These are phyloP conservation scores for Diaperis boleti DNA, from an alignment of 2,888 invertebrate genomes.

Conservation along the genomic window DNA sequence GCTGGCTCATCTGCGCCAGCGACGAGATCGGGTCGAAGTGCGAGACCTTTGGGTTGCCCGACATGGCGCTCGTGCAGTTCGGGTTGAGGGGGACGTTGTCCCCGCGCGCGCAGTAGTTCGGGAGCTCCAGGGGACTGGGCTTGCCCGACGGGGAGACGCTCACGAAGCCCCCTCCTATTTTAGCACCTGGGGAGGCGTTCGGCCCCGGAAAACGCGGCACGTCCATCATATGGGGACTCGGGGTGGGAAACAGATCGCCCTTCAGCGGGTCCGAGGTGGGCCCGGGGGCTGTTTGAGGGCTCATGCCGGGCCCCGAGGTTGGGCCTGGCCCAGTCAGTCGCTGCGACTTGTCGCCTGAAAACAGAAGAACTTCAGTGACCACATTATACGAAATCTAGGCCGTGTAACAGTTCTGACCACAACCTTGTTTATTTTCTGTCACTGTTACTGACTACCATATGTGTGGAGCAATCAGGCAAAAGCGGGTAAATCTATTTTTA, in stretches of 20 bases:
- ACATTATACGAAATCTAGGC: too few species aligned
- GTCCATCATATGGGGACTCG: conserved; percentile 65
- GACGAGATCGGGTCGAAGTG: conserved; percentile 95
- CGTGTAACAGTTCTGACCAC: too few species aligned
- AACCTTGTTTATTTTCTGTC: too few species aligned
- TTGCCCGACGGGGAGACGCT: conserved; percentile 65
- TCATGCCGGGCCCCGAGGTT: conserved; percentile 60
- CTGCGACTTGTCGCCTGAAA: conserved; percentile 61
- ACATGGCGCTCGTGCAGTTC: conserved; percentile 71
- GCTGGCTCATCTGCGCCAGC: conserved; percentile 94
- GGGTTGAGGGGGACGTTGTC: conserved; percentile 78
- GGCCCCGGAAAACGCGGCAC: conserved; percentile 68
- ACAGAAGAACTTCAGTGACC: too few species aligned
- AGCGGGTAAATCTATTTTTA: too few species aligned
- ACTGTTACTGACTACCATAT: too few species aligned
- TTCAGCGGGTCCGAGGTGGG: conserved; percentile 63
- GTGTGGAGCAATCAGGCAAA: too few species aligned
- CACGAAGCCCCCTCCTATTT: conserved; percentile 65
- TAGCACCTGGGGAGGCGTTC: conserved; percentile 63
- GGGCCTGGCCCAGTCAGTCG: conserved; percentile 59
- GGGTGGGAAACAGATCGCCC: conserved; percentile 63
- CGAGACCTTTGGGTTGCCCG: conserved; percentile 72
- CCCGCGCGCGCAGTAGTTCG: conserved; percentile 67
- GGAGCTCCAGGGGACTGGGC: conserved; percentile 62
- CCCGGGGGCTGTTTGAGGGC: conserved; percentile 64